Base-by-base conservation (phyloP, 2,888 invertebrate genomes). In the Palloptera scutellata region DNA sequence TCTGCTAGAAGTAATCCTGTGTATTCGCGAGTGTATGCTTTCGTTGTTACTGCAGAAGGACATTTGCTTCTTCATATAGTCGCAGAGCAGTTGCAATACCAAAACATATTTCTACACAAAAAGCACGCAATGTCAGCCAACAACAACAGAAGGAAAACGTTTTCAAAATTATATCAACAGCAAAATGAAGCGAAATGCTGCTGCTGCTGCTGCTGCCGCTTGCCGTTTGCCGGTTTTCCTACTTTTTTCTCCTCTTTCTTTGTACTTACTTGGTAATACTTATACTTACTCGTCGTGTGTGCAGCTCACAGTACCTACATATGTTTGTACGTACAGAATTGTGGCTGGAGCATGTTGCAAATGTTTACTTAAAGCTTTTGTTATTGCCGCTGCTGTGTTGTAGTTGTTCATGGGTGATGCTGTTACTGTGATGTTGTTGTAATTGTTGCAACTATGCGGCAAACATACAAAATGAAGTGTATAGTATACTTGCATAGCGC, bases 201-300 rank as follows among this genome's bases (percentile, higher is more conserved):
- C 19, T 41, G 45, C 8, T 64, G 55, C 55, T 64, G 43, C 55
- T 40, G 59, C 41, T 53, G 9, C 59, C 61, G 11, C 43, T 69
- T 65, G 40, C 15, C 52, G 54, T 15, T 61, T 52, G 52, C 17
- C 30, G n/a, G 40, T 30, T 68, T 45, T 51, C 19, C 43, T 51
- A n/a, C 51, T 15, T 12, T 30, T n/a, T n/a, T n/a, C n/a, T n/a
- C n/a, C n/a, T n/a, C n/a, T n/a, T n/a, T 52, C 20, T 54, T 43
- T 30, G 2, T 30, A 4, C 6, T 30, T 30, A 30, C 30, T 30
- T 30, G 30, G 30, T 30, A 30, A 2, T 30, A 30, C 30, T 4
- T 30, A 30, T 30, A 30, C 30, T n/a, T n/a, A n/a, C n/a, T n/a
- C n/a, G n/a, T n/a, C n/a, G n/a, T n/a, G n/a, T n/a, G n/a, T n/a